These are phyloP conservation scores for Mythimna albipuncta DNA, from an alignment of 2,888 invertebrate species.

Conservation along the genomic window DNA sequence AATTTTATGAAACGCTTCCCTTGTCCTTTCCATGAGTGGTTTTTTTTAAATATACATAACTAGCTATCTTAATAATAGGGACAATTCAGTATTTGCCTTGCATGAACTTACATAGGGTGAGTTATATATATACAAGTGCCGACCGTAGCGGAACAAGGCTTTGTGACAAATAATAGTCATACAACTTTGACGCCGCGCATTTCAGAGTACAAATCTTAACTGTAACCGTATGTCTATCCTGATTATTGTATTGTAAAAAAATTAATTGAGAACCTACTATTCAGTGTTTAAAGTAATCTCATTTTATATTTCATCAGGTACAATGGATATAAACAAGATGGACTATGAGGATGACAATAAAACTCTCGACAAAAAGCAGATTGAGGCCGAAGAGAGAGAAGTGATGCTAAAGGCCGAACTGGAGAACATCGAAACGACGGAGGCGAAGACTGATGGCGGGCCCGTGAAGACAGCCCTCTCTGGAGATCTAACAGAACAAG, in stretches of 20 bases:
- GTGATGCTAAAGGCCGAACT: slow-evolving; percentile 91
- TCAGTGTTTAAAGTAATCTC: too few relatives aligned
- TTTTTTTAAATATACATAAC: slow-evolving; percentile 26
- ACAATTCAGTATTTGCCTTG: slow-evolving; percentile 18
- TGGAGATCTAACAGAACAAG: slow-evolving; percentile 91
- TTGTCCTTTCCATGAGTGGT: slow-evolving; percentile 12
- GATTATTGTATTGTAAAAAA: too few relatives aligned
- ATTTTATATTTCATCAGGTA: too few relatives aligned
- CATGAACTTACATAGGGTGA: slow-evolving; percentile 9
- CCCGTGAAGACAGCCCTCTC: slow-evolving; percentile 89
- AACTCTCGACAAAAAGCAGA: slow-evolving; percentile 92
- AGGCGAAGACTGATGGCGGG: slow-evolving; percentile 85
- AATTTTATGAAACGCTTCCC: slow-evolving; percentile 36
- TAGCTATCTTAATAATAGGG: background rate
- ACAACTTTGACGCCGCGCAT: slow-evolving; percentile 55
- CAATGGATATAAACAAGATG: slow-evolving; percentile 81
- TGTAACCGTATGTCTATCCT: too few relatives aligned
- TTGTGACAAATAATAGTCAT: slow-evolving; percentile 9
- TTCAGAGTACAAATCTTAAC: slow-evolving; percentile 73
- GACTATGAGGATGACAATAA: slow-evolving; percentile 83
- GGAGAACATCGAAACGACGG: slow-evolving; percentile 83
- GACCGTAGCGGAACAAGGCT: slow-evolving; percentile 38
- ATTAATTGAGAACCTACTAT: too few relatives aligned
- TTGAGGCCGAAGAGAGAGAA: slow-evolving; percentile 92
- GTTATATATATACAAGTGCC: slow-evolving; percentile 12